Evolutionary conservation across 2,113 vertebrate genomes (phyloP).

Genomic region (Psephotus haematonotus): DNA sequence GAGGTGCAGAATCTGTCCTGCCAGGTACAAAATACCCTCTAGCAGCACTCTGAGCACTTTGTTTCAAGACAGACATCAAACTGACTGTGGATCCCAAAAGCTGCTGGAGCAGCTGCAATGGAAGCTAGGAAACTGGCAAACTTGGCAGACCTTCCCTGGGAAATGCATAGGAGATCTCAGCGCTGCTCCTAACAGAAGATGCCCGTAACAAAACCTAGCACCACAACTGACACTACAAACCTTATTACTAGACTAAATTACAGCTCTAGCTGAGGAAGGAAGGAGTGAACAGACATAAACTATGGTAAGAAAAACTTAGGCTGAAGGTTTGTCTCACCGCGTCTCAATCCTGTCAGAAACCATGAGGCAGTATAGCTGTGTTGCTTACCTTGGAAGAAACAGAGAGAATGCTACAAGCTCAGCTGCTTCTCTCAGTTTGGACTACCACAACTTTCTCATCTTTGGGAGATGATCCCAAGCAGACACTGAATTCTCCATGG

Average conservation of each 20-base stretch:
- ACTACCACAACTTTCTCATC: not conserved
- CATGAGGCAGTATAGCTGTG: not conserved
- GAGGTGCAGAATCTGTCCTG: not conserved
- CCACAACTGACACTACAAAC: not conserved
- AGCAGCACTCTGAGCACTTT: not conserved
- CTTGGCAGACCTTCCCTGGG: not conserved
- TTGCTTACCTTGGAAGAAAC: not conserved
- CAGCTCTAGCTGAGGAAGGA: not conserved
- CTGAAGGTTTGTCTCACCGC: not conserved
- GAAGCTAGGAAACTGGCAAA: not conserved
- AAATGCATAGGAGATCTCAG: not conserved
- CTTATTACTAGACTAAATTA: not conserved
- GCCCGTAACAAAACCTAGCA: not conserved
- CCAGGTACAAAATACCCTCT: not conserved
- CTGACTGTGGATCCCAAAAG: not conserved
- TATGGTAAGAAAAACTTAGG: not conserved
- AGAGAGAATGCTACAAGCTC: not conserved
- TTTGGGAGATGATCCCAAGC: not conserved
- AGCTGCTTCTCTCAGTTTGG: not conserved
- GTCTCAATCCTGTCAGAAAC: not conserved
- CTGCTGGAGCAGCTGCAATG: not conserved
- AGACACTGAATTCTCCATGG: not conserved
- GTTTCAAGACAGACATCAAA: not conserved
- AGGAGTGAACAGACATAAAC: not conserved
- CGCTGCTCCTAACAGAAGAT: not conserved